Evolutionary conservation across 2,888 invertebrate species (phyloP).

Genomic region (Melinopterus prodromus): DNA sequence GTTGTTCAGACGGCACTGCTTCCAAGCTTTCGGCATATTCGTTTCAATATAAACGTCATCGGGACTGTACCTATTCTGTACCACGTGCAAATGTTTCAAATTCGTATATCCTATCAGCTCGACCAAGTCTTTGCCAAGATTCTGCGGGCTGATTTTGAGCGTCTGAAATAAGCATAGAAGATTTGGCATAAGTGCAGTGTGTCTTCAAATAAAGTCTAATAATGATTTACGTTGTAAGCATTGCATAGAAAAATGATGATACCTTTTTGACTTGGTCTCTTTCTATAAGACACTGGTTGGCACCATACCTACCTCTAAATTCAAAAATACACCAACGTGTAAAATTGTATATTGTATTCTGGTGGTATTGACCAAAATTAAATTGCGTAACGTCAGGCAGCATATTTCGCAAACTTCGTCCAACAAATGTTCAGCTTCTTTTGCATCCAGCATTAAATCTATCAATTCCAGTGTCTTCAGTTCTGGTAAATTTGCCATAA

Average conservation of each 20-base stretch:
- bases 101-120: slow-evolving; percentile 71
- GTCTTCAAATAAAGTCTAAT: slow-evolving; percentile 12
- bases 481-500: slow-evolving; percentile 72
- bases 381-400: slow-evolving; percentile 67
- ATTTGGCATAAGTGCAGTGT: background rate
- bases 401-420: slow-evolving; percentile 76
- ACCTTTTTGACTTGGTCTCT: no score
- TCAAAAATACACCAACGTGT: slow-evolving; percentile 79
- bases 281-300: no score
- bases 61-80: slow-evolving; percentile 77
- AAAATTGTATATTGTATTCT: slow-evolving; percentile 73
- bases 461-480: slow-evolving; percentile 72
- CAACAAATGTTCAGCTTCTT: slow-evolving; percentile 74
- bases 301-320: slow-evolving; percentile 66
- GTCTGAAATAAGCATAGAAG: slow-evolving; percentile 59
- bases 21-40: slow-evolving; percentile 63
- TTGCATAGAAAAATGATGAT: no score
- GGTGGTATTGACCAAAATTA: slow-evolving; percentile 79
- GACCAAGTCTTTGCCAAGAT: slow-evolving; percentile 76
- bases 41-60: slow-evolving; percentile 63
- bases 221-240: background rate
- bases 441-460: slow-evolving; percentile 77
- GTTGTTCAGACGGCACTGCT: slow-evolving; percentile 64
- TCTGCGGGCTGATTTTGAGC: slow-evolving; percentile 75
- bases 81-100: slow-evolving; percentile 73